Evolutionary conservation across 2,113 vertebrate species (phyloP), one percentile per base, ranked within the genome.

Genomic region (Amphilophus citrinellus): DNA sequence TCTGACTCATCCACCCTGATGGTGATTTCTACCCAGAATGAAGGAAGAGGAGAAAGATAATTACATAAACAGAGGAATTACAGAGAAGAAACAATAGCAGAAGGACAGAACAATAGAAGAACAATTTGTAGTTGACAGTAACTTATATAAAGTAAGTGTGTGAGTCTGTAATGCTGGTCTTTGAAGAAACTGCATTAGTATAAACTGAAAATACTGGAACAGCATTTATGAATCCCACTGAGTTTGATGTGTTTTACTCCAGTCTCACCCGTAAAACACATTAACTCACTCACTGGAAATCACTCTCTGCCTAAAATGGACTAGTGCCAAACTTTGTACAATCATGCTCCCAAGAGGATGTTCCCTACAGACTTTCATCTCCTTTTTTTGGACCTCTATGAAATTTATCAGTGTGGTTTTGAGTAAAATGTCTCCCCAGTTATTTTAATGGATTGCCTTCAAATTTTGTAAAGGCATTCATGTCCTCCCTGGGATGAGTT

Each of bases 1-100:
- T 99, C 98, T 1, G 97, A 97, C 92, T 98, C 97, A 79, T 98
- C 98, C 77, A 96, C 96, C 89, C 96, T 95, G 93, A 97, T 97
- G 53, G 96, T 97, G 92, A 98, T 97, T 89, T 98, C 98, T 99
- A 50, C 32, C 20, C 66, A 59, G 35, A 11, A 78, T 8, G 58
- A 66, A 39, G 58, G 76, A 22, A 82, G 76, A 65, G 22, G 14
- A 81, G 27, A 58, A 10, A 3, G 56, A 71, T 22, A 77, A 76
- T 77, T 32, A 71, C 47, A 47, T 32, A 42, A 76, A 47, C 4
- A 57, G 42, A 75, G 44, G 11, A 7, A 32, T n/a, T 60, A 17
- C 20, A 50, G 10, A 35, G n/a, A 59, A 73, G 22, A 24, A 22
- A 79, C 1, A 3, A 24, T 30, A 57, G 22, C 50, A 35, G 59